These are phyloP conservation scores for Synchiropus splendidus DNA, from an alignment of 2,113 vertebrate species.

Conservation along the genomic window DNA sequence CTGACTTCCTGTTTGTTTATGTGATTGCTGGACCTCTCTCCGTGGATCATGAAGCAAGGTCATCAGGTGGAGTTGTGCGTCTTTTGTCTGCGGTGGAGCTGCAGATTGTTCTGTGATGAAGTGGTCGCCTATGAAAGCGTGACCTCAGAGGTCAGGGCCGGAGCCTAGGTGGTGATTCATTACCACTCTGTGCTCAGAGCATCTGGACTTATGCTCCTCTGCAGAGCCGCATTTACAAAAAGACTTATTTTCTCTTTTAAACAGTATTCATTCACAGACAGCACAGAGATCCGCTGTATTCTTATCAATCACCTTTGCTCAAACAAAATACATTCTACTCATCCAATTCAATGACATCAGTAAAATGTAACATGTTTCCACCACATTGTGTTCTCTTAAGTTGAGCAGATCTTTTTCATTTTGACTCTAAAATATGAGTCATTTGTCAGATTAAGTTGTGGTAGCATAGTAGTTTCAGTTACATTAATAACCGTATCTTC, in stretches of 20 bases:
- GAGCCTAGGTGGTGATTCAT: conserved; percentile 52
- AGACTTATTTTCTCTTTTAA: conserved; percentile 1
- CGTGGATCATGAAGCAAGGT: conserved; percentile 55
- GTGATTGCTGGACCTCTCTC: conserved; percentile 30
- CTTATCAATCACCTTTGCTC: background rate
- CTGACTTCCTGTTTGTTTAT: conserved; percentile 36
- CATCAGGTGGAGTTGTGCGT: conserved; percentile 37
- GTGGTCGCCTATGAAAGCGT: conserved; percentile 54
- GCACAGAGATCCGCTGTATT: no score
- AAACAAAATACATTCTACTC: no score
- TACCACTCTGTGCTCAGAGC: conserved; percentile 18
- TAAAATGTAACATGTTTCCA: no score
- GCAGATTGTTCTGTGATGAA: conserved; percentile 66
- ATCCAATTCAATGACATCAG: no score
- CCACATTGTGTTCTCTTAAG: no score
- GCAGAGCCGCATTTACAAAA: conserved; percentile 1
- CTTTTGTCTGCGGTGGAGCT: conserved; percentile 50
- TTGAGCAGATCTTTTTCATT: no score
- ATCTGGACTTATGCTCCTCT: conserved; percentile 29
- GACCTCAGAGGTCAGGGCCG: conserved; percentile 63
- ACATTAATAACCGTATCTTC: no score
- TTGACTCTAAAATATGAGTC: no score
- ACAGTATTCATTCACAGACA: no score
- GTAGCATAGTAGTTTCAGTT: no score
- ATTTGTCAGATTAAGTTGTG: no score